These are phyloP conservation scores for Drosophila pseudotakahashii DNA, from an alignment of 2,888 invertebrate species.

Conservation along the genomic window DNA sequence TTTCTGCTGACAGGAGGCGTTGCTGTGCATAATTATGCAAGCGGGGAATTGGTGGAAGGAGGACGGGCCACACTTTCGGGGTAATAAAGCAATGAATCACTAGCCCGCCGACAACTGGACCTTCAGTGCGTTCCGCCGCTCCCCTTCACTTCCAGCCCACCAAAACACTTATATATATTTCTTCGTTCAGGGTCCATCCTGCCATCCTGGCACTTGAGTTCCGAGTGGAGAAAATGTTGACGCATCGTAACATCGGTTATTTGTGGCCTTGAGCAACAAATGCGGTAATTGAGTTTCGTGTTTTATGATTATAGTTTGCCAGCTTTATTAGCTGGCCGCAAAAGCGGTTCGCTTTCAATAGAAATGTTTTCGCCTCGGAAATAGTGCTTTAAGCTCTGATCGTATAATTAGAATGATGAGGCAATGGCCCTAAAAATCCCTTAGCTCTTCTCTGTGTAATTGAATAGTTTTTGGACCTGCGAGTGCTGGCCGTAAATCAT, in stretches of 20 bases:
- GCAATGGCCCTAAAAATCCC: constrained; percentile 26
- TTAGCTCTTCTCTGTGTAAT: constrained; percentile 28
- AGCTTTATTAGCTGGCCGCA: constrained; percentile 61
- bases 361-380: constrained; percentile 26
- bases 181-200: constrained; percentile 3
- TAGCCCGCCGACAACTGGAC: constrained; percentile 31
- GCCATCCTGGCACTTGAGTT: constrained; percentile 3
- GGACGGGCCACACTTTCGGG: constrained; percentile 53
- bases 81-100: constrained; percentile 82
- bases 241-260: constrained; percentile 77
- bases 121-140: constrained; percentile 15
- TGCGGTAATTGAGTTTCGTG: constrained; percentile 78
- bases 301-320: constrained; percentile 66
- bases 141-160: background rate
- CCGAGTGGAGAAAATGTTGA: constrained; percentile 66
- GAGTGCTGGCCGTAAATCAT: constrained; percentile 29
- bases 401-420: constrained; percentile 44
- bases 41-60: constrained; percentile 14
- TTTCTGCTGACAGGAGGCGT: constrained; percentile 81
- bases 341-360: constrained; percentile 20
- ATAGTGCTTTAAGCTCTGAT: constrained; percentile 28
- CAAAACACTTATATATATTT: background rate
- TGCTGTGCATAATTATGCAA: constrained; percentile 81
- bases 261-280: constrained; percentile 79
- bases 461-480: constrained; percentile 26